Base-by-base conservation (phyloP, 1,140 invertebrate genomes). In the Drosophila subpulchrella region DNA sequence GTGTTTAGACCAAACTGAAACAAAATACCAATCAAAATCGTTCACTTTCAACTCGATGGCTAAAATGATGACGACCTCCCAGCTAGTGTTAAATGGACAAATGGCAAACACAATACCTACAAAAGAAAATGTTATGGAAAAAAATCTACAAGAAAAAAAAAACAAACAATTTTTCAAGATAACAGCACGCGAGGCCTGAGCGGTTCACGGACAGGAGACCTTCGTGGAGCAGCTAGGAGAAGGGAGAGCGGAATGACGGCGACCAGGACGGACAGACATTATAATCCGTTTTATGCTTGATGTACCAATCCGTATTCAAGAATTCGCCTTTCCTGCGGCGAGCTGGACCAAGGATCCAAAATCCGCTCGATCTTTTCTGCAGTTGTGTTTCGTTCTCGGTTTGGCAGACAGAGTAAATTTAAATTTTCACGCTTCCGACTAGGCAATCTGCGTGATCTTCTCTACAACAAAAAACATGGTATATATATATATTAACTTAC, bases 31-130 rank as follows among this genome's bases (percentile, higher is more conserved):
- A 77, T 60, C 53, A 60, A 66, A 89, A 86, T 73, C 84, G 79
- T 89, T 88, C 68, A 83, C 84, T 88, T 88, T 89, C 80, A 83
- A 88, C 72, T 88, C 72, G 61, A 85, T 81, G 78, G 53, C 73
- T 78, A 66, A 44, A 51, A 73, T 55, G 83, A 66, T 48, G 58
- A 82, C 83, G 65, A 81, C 78, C 59, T 47, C 36, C n/a, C 57
- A 58, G 44, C 55, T 53, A 55, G 41, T 46, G 38, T 67, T 63
- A 51, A 46, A 78, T 30, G 75, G 65, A 63, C 56, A 89, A 85
- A 34, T 11, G 58, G 63, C 78, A 61, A n/a, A 41, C 44, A n/a
- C 59, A 36, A 47, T 38, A 4, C 27, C 42, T 20, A 15, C 56
- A 79, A 48, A 79, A 42, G 34, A 66, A 78, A 24, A 17, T 20